Conservation (phyloP, 2,888 invertebrate genomes). For the Lamellibrachia satsuma region DNA sequence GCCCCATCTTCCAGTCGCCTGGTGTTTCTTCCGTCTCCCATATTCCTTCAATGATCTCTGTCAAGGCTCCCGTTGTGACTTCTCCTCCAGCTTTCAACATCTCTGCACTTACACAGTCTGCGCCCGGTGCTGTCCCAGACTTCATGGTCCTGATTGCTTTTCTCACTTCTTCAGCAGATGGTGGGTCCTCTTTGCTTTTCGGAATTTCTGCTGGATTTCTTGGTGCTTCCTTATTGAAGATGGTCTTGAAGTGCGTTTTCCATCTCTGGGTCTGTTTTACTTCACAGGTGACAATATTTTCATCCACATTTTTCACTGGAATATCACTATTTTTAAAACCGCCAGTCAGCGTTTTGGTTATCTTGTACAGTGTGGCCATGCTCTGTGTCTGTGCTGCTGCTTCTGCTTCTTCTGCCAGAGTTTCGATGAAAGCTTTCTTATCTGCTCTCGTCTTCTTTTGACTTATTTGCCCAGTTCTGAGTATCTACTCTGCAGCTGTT, state of each 20-base stretch:
- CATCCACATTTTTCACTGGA: not conserved
- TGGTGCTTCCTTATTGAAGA: not conserved
- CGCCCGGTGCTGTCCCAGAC: not conserved
- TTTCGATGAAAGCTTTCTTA: not conserved
- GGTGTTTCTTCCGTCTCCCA: too few species aligned
- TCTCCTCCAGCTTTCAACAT: conserved; percentile 25
- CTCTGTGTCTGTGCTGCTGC: not conserved
- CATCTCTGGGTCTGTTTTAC: not conserved
- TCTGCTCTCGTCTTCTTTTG: not conserved
- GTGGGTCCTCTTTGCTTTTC: not conserved
- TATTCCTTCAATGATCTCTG: too few species aligned
- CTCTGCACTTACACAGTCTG: not conserved
- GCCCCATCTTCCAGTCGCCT: too few species aligned
- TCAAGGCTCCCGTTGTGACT: conserved; percentile 29
- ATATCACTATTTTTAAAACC: too few species aligned
- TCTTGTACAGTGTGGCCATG: too few species aligned
- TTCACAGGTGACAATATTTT: not conserved
- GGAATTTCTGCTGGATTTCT: not conserved
- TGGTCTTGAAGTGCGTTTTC: not conserved
- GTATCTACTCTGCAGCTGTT: not conserved
- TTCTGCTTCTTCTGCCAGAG: not conserved
- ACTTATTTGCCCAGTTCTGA: not conserved
- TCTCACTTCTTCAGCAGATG: not conserved
- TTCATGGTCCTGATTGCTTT: not conserved
- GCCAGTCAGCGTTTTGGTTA: too few species aligned